Evolutionary conservation across 1,140 invertebrate species (phyloP).

Genomic region (Ditylenchus dipsaci): DNA sequence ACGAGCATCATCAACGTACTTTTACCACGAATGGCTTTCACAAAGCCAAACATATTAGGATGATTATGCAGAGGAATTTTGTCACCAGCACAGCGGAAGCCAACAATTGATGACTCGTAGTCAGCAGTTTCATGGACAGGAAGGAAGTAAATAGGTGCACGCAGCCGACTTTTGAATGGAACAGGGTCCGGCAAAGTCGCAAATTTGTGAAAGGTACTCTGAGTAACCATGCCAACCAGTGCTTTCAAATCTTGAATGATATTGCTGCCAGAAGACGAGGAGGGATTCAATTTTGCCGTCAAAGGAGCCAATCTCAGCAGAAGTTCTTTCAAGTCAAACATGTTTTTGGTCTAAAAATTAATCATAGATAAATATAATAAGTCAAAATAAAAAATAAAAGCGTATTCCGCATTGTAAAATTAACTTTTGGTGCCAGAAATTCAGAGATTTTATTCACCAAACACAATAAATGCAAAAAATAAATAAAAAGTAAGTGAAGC

Average conservation of each 20-base stretch:
- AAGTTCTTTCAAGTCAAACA: neutral
- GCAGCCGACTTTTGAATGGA: neutral
- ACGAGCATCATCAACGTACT: no score
- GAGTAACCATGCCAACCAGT: neutral
- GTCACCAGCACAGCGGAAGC: constrained; percentile 26
- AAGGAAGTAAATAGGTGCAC: constrained; percentile 7
- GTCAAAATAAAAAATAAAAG: no score
- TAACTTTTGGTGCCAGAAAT: no score
- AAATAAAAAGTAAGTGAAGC: no score
- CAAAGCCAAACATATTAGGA: constrained; percentile 40
- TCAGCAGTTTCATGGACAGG: constrained; percentile 17
- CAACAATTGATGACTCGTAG: constrained; percentile 34
- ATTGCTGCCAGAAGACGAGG: neutral
- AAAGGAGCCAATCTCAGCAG: neutral
- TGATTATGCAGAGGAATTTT: constrained; percentile 42
- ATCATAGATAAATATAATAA: no score
- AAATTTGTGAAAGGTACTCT: neutral
- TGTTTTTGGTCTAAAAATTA: no score
- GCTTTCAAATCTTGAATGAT: neutral
- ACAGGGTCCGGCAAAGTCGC: constrained; percentile 9
- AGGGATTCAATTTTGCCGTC: neutral
- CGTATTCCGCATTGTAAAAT: no score
- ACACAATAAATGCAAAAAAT: no score
- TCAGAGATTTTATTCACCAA: no score
- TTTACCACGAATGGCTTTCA: constrained; percentile 24